Base-by-base conservation (phyloP, 2,113 vertebrate genomes). In the Pomatorhinus ruficollis region DNA sequence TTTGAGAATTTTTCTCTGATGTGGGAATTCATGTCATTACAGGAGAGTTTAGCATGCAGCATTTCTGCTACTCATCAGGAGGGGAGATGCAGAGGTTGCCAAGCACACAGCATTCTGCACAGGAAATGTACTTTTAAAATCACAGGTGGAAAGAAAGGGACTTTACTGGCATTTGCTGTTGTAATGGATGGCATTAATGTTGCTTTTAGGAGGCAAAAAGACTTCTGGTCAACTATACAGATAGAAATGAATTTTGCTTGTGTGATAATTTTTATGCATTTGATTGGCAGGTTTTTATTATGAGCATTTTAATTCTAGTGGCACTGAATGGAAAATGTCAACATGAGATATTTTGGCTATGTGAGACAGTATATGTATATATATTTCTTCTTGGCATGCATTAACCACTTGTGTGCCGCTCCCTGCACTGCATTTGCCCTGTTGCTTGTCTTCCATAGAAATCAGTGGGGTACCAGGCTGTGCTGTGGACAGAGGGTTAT, bases 41-140 rank as follows among this genome's bases (percentile, higher is more conserved):
- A 84, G 88, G 56, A 83, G 97, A 95, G 94, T 96, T 97, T 70
- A 94, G 79, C 81, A 87, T 96, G 95, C 95, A 96, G 95, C 45
- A 0, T 97, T 96, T 94, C 86, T 91, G 90, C 82, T 89, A 13
- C 81, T 95, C 22, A 4, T 92, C 78, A 91, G 93, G 84, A 95
- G 80, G 80, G 74, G 76, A 95, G 83, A 95, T 97, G 93, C 90
- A 96, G 96, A 96, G 95, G 89, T 96, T 97, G 92, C 87, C 96
- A 96, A 78, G 94, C 93, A 74, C 83, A 85, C 82, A 92, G 91
- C 87, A 87, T 83, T 82, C 91, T 85, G 89, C 89, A 95, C 11
- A n/a, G 87, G 56, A 95, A 93, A 90, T 69, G 37, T 77, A 96
- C 93, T 97, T 97, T 79, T 88, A 86, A 75, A 93, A 91, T 90